Base-by-base conservation (phyloP, 2,113 vertebrate genomes). In the Nibea coibor region DNA sequence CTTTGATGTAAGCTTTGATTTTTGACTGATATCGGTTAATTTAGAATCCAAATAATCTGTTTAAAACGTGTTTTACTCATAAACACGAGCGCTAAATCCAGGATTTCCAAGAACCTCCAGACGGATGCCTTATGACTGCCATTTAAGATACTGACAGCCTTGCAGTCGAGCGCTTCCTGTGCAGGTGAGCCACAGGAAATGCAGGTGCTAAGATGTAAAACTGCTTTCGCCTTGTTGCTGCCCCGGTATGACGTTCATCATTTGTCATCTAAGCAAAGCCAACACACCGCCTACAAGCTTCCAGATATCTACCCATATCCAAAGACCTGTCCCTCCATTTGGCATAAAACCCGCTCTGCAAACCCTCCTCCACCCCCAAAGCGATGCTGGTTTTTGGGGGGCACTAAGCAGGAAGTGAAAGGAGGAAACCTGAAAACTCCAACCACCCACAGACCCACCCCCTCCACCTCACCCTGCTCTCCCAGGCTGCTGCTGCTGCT, bases 321-420 rank as follows among this genome's bases (percentile, higher is more conserved):
- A 75, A 80, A 87, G 64, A 80, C 66, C 42, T 26, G 62, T 57
- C 63, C 56, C 54, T 39, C 64, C 58, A 31, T 68, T 56, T 68
- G 47, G 57, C 78, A 85, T 45, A 50, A 75, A 28, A 45, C 14
- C 78, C 39, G 14, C 50, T 66, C 66, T 77, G 51, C 65, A 78
- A 78, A 54, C 64, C 65, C 39, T 65, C 74, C 80, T 77, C 83
- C 77, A 65, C 54, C 65, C 81, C 51, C 65, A 51, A 64, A 84
- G 65, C 61, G 70, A 24, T 81, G 75, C 8, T 45, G 43, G 61
- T 80, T 70, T 61, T 78, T 66, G 56, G 51, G 66, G 58, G 63
- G 63, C 70, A 74, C 79, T 75, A 71, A 78, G 78, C 82, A 94
- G 92, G 92, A 94, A 94, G 88, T 89, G 82, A 91, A 91, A 87